Percentiles rank a stretch among this genome's conserved stretches.
Evolutionary conservation across 2,797 vertebrate genomes (phyloP).

Genomic region (Coregonus suidteri): DNA sequence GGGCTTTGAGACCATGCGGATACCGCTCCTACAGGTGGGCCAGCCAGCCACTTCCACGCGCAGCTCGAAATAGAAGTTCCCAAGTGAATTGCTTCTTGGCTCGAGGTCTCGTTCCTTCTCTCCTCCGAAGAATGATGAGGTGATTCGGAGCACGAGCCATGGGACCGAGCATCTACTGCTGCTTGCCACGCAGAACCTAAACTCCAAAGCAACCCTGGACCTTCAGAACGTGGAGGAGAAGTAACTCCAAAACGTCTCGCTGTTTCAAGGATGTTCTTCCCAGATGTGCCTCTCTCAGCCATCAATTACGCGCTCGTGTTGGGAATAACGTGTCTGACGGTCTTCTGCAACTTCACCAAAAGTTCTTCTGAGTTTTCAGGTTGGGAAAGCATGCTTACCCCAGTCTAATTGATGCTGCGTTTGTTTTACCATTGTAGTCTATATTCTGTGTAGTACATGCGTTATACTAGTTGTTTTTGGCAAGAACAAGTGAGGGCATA

Average conservation of each 20-base stretch:
- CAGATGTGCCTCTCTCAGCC: conserved; percentile 76
- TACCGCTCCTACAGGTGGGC: conserved; percentile 74
- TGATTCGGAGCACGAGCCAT: conserved; percentile 49
- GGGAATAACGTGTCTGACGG: conserved; percentile 78
- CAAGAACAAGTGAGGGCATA: background rate
- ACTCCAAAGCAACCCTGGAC: conserved; percentile 44
- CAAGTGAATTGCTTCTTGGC: conserved; percentile 20
- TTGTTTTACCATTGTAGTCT: background rate
- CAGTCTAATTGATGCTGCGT: background rate
- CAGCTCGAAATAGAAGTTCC: conserved; percentile 43
- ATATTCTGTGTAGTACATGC: background rate
- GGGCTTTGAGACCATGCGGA: conserved; percentile 74
- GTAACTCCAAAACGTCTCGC: conserved; percentile 50
- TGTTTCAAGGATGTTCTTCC: conserved; percentile 85
- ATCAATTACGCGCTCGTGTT: conserved; percentile 75
- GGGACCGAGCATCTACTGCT: conserved; percentile 66
- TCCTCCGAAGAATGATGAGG: conserved; percentile 59
- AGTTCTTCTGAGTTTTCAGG: conserved; percentile 85
- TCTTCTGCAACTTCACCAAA: conserved; percentile 74
- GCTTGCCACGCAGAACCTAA: conserved; percentile 41
- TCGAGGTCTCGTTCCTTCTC: conserved; percentile 30
- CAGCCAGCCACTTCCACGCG: conserved; percentile 39
- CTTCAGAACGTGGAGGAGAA: conserved; percentile 55
- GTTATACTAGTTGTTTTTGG: background rate
- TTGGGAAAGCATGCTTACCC: conserved; percentile 54